Conservation (phyloP, 2,888 invertebrate species). For the Spicauda simplicius region DNA sequence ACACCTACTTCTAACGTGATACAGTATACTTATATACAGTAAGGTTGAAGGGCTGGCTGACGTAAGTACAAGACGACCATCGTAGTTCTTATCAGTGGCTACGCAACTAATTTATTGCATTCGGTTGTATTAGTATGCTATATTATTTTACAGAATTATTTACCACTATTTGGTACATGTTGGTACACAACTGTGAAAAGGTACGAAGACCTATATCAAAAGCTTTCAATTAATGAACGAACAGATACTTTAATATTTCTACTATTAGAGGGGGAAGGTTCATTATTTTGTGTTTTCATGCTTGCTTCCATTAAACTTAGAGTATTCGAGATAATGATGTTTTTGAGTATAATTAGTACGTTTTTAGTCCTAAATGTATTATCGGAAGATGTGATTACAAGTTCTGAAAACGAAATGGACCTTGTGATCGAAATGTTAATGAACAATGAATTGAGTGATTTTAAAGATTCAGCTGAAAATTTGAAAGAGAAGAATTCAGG, state of each 20-base stretch:
- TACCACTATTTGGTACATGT: too few relatives aligned
- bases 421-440: slow-evolving; percentile 24
- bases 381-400: slow-evolving; percentile 12
- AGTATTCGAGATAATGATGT: slow-evolving; percentile 6
- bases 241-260: not conserved
- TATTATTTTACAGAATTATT: too few relatives aligned
- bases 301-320: not conserved
- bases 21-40: too few relatives aligned
- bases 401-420: slow-evolving; percentile 28
- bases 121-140: too few relatives aligned
- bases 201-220: too few relatives aligned
- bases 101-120: too few relatives aligned
- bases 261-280: not conserved
- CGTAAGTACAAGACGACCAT: too few relatives aligned
- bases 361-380: slow-evolving; percentile 9
- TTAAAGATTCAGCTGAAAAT: slow-evolving; percentile 8
- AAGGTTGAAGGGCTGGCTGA: too few relatives aligned
- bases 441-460: slow-evolving; percentile 17
- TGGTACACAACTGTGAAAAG: too few relatives aligned
- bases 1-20: too few relatives aligned
- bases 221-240: not conserved
- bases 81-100: too few relatives aligned
- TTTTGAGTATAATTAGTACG: slow-evolving; percentile 7
- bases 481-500: not conserved
- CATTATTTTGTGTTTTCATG: slow-evolving; percentile 1